Conservation (phyloP, 2,888 invertebrate species). For the Anoplius nigerrimus region DNA sequence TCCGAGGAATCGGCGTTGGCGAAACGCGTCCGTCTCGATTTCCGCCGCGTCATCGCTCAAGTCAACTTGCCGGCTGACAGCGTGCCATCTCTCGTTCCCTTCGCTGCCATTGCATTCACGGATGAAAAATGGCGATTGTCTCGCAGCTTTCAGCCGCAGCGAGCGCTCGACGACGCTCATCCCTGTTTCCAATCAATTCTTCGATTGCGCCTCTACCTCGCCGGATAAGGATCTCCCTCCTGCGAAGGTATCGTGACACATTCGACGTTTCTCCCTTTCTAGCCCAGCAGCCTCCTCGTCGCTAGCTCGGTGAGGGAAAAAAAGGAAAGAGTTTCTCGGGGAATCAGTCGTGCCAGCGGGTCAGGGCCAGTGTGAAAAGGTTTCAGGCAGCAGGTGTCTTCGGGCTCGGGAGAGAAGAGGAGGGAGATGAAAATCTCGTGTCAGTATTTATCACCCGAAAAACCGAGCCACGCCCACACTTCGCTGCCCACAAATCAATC, state of each 20-base stretch:
- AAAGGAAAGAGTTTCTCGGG: constrained; percentile 22
- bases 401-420: constrained; percentile 21
- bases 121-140: too few species aligned
- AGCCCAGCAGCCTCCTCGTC: not conserved
- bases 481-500: constrained; percentile 69
- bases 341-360: constrained; percentile 32
- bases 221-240: constrained; percentile 40
- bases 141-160: too few species aligned
- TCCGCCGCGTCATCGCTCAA: too few species aligned
- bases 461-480: constrained; percentile 56
- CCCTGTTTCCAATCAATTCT: constrained; percentile 31
- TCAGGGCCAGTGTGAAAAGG: constrained; percentile 52
- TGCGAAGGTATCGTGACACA: constrained; percentile 32
- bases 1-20: too few species aligned
- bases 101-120: too few species aligned
- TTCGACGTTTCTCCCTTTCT: constrained; percentile 19
- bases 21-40: too few species aligned
- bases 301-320: not conserved
- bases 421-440: constrained; percentile 58
- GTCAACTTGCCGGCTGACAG: too few species aligned
- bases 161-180: too few species aligned
- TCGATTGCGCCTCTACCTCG: constrained; percentile 34
- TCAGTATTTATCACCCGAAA: constrained; percentile 59
- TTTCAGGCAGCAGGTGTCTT: constrained; percentile 61
- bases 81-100: too few species aligned